Evolutionary conservation across 2,113 vertebrate species (phyloP).

Genomic region (Ictalurus furcatus): DNA sequence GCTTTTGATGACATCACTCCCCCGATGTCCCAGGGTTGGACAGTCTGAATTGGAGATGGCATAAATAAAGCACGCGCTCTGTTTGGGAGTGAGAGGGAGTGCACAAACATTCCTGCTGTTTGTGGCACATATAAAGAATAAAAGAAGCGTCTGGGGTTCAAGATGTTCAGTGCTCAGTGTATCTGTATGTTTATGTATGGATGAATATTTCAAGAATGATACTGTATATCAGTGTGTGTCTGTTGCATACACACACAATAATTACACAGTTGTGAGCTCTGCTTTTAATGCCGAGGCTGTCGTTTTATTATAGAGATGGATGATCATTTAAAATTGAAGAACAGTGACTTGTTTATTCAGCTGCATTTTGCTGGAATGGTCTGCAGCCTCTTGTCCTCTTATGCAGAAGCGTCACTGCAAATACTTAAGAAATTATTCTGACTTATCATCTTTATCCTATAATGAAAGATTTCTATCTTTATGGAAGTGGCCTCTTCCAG

Average conservation of each 20-base stretch:
- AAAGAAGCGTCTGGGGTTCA: background rate
- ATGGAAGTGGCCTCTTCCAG: background rate
- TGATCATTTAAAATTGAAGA: background rate
- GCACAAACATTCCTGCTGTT: conserved; percentile 10
- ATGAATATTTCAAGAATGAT: background rate
- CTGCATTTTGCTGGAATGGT: background rate
- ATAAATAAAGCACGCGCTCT: conserved; percentile 35
- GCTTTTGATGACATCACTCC: conserved; percentile 72
- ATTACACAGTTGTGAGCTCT: background rate
- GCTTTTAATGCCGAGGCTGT: background rate
- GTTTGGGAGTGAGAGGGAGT: background rate
- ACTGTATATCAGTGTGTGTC: background rate
- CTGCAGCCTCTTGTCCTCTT: too few species aligned
- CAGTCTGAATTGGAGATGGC: conserved; percentile 59
- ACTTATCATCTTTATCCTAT: background rate
- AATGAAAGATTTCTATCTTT: background rate
- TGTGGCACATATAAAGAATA: conserved; percentile 32
- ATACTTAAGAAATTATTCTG: background rate
- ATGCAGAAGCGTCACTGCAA: background rate
- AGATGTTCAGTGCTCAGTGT: background rate
- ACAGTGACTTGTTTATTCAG: background rate
- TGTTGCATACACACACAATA: background rate
- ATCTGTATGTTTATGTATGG: conserved; percentile 52
- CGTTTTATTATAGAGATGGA: background rate
- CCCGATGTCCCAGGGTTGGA: conserved; percentile 54